Conservation (phyloP, 2,113 vertebrate species). For the Hucho hucho region DNA sequence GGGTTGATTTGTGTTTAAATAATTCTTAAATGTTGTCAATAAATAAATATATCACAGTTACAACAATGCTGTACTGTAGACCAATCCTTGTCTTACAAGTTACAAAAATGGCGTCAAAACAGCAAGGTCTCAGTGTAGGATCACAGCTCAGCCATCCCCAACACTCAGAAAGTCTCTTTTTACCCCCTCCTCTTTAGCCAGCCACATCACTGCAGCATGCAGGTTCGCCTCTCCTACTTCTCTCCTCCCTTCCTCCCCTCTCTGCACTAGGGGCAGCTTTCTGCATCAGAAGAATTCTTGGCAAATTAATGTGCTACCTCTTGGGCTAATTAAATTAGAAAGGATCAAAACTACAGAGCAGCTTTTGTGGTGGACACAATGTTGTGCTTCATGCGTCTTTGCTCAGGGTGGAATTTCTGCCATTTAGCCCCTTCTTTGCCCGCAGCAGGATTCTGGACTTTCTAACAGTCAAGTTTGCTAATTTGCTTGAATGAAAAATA, state of each 20-base stretch:
- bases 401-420: conserved; percentile 97
- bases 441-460: conserved; percentile 89
- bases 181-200: conserved; percentile 75
- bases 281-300: conserved; percentile 98
- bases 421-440: conserved; percentile 90
- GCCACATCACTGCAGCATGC: conserved; percentile 85
- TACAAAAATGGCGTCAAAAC: not conserved
- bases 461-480: conserved; percentile 96
- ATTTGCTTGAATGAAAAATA: conserved; percentile 98
- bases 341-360: conserved; percentile 98
- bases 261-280: conserved; percentile 87
- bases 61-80: not conserved
- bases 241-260: not conserved
- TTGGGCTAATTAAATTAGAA: conserved; percentile 99
- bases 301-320: conserved; percentile 99
- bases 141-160: not conserved
- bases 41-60: not conserved
- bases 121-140: not conserved
- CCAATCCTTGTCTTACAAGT: not conserved
- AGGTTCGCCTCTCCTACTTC: conserved; percentile 64
- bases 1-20: not conserved
- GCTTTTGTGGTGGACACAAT: conserved; percentile 99
- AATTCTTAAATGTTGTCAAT: not conserved
- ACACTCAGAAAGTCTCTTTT: conserved; percentile 36
- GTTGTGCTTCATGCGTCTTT: conserved; percentile 93